phyloP scores from a whole-genome alignment of 2,888 invertebrate genomes.

The Sclerodermus sp. region DNA sequence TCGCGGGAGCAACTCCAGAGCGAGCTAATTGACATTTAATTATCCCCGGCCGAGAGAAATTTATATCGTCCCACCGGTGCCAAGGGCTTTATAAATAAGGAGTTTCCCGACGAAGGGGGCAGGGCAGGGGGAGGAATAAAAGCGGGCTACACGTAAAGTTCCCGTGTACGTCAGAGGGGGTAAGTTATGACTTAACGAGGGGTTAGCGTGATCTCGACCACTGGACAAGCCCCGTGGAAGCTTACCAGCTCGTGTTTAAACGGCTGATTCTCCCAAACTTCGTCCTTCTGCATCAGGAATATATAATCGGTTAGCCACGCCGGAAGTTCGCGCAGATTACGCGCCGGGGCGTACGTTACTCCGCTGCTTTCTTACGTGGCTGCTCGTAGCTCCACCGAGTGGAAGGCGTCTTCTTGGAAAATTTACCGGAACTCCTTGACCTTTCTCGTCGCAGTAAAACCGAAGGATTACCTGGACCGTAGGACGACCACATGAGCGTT shows the following conservation, averaged over 20 bases:
- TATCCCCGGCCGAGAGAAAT: constrained; percentile 18
- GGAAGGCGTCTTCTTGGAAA: no score
- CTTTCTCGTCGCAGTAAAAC: no score
- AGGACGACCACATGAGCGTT: no score
- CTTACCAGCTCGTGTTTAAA: constrained; percentile 50
- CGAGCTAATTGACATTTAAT: constrained; percentile 23
- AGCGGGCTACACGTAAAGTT: constrained; percentile 19
- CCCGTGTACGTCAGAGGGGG: constrained; percentile 33
- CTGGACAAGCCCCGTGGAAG: constrained; percentile 46
- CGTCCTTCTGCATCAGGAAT: constrained; percentile 37
- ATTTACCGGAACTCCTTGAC: no score
- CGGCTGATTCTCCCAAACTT: constrained; percentile 47
- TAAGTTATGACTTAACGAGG: constrained; percentile 58
- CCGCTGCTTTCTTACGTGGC: not conserved
- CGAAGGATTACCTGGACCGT: no score
- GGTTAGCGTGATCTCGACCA: constrained; percentile 51
- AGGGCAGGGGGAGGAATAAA: constrained; percentile 5
- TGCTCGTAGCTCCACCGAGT: no score
- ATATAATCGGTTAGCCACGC: constrained; percentile 38
- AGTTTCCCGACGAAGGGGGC: no score
- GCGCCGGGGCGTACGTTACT: constrained; percentile 28
- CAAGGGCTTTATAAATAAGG: constrained; percentile 2
- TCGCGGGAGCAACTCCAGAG: no score
- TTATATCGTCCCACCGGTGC: constrained; percentile 13
- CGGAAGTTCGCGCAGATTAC: constrained; percentile 33